Conservation (phyloP, 2,888 invertebrate species). For the Aleiodes leptofemur region DNA sequence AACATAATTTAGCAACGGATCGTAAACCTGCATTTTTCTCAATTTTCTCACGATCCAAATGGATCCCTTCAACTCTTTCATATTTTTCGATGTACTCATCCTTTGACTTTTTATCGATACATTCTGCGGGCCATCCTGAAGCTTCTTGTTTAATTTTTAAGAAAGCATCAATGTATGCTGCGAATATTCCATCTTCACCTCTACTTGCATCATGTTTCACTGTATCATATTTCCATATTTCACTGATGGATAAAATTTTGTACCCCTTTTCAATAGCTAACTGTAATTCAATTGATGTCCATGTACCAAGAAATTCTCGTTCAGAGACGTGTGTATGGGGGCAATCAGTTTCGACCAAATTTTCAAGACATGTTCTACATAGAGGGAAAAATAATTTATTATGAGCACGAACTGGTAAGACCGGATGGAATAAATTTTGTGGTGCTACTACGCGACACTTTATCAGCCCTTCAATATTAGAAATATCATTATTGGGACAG, state of each 20-base stretch:
- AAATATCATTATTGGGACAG: too few relatives aligned
- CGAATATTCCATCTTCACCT: background rate
- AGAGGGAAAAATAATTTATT: background rate
- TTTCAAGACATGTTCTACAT: background rate
- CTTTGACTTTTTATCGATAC: too few relatives aligned
- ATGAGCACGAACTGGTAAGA: too few relatives aligned
- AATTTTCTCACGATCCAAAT: background rate
- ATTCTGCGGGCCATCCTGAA: background rate
- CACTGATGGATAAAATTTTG: background rate
- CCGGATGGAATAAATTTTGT: background rate
- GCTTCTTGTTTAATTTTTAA: background rate
- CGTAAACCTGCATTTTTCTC: too few relatives aligned
- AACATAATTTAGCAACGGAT: too few relatives aligned
- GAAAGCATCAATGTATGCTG: background rate
- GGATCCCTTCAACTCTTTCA: background rate
- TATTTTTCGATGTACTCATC: background rate
- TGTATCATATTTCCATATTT: background rate
- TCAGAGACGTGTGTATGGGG: background rate
- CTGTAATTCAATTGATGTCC: background rate
- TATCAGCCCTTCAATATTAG: too few relatives aligned
- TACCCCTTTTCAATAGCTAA: background rate
- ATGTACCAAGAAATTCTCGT: background rate
- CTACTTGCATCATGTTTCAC: background rate
- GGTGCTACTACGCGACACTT: conserved; percentile 1
- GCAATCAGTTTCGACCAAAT: background rate